Conservation (phyloP, 2,797 vertebrate species). For the Diplodus sargus region DNA sequence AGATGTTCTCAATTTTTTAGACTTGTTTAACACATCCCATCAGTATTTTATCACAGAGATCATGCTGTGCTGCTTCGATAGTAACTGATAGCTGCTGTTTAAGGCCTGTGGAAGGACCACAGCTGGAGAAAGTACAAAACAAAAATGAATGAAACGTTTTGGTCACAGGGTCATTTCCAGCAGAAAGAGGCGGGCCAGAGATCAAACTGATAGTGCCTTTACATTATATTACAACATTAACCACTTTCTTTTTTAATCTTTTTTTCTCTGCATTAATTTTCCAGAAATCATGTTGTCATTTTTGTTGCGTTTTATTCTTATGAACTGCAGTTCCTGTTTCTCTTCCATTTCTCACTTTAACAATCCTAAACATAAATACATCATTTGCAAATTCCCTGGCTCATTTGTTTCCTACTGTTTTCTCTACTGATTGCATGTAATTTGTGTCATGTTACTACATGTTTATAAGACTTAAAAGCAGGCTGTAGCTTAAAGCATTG, state of each 20-base stretch:
- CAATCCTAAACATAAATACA: constrained; percentile 65
- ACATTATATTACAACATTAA: constrained; percentile 37
- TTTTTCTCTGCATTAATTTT: not conserved
- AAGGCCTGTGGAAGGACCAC: constrained; percentile 12
- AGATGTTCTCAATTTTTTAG: constrained; percentile 41
- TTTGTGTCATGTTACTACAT: not conserved
- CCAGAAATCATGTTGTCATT: constrained; percentile 13
- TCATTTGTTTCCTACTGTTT: constrained; percentile 6
- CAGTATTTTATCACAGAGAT: constrained; percentile 40
- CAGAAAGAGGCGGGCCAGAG: not conserved
- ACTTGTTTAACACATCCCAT: constrained; percentile 31
- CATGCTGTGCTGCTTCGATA: constrained; percentile 24
- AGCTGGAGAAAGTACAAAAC: constrained; percentile 2
- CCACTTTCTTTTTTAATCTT: not conserved
- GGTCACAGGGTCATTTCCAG: constrained; percentile 28
- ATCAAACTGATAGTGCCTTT: constrained; percentile 80
- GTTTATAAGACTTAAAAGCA: not conserved
- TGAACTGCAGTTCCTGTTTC: constrained; percentile 40
- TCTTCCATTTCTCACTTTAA: constrained; percentile 40
- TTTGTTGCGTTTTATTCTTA: constrained; percentile 16
- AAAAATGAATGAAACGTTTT: constrained; percentile 1
- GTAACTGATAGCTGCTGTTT: constrained; percentile 11
- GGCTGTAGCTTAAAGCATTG: not conserved
- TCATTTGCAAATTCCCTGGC: constrained; percentile 25
- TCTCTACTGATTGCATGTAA: not conserved